Evolutionary conservation across 2,797 vertebrate genomes (phyloP).

Genomic region (Gallinago nigripennis): DNA sequence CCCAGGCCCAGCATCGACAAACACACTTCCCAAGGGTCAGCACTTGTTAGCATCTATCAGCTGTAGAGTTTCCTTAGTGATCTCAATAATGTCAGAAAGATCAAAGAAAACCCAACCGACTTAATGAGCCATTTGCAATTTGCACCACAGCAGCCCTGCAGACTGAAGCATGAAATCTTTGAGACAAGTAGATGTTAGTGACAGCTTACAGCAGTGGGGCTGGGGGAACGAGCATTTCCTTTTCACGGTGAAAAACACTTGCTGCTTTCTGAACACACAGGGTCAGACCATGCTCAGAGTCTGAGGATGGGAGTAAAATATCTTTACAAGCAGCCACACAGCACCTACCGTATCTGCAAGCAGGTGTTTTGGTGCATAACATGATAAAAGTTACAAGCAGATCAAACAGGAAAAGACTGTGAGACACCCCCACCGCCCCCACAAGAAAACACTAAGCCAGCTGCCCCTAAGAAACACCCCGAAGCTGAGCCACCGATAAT

Average conservation of each 20-base stretch:
- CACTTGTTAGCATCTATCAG: constrained; percentile 23
- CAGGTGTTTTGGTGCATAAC: neutral
- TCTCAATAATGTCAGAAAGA: constrained; percentile 17
- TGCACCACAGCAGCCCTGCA: neutral
- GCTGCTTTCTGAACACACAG: neutral
- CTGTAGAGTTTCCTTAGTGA: constrained; percentile 19
- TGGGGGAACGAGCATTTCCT: neutral
- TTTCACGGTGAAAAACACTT: neutral
- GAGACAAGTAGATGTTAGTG: neutral
- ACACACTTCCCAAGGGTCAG: neutral
- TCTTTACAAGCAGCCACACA: neutral
- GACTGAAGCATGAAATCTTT: constrained; percentile 28
- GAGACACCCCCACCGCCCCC: neutral
- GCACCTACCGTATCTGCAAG: neutral
- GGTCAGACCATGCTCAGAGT: neutral
- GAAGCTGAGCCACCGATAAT: neutral
- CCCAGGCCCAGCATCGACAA: neutral
- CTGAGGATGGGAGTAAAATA: neutral
- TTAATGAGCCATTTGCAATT: constrained; percentile 52
- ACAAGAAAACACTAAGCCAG: neutral
- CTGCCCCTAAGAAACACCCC: neutral
- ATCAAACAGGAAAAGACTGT: neutral
- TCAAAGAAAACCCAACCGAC: constrained; percentile 26
- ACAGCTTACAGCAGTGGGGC: neutral
- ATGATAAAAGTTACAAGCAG: neutral